Base-by-base conservation (phyloP, 1,140 invertebrate species). In the Callitettix versicolor region DNA sequence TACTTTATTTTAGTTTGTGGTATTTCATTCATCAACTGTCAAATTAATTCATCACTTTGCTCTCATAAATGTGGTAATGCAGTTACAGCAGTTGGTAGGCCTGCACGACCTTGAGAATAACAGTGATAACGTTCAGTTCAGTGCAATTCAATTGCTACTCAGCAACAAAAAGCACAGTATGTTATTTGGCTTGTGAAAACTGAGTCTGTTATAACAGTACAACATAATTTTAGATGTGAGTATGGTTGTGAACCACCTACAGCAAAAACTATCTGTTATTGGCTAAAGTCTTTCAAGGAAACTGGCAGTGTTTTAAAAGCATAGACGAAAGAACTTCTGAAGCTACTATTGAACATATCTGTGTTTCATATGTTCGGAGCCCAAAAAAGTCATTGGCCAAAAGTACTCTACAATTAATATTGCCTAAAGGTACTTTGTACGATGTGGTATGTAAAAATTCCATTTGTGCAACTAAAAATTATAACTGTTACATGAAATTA, bases 181-280 rank as follows among this genome's bases (percentile, higher is more conserved):
- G 42, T 44, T 12, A 44, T 44, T 18, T 44, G 42, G 42, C 42
- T 44, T 4, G 42, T 44, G 42, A 7, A 44, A 44, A 44, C 42
- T 22, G 18, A 44, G 14, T 41, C 42, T 44, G 22, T 44, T 21
- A 22, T 44, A 22, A 44, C 42, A 44, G 42, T 44, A 11, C 42
- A 20, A 44, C 3, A 18, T 22, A 44, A 20, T 22, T 44, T 18
- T 20, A 44, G 42, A 21, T 18, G 20, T 44, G 9, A 18, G 15
- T 44, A 44, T 22, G n/a, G n/a, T n/a, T n/a, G 18, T 20, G 14
- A 44, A 44, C 17, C 42, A 44, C 42, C 20, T 17, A 44, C 42
- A 44, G 9, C 42, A 44, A 44, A 44, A 44, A 44, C 18, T 44
- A 12, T 17, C 14, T 12, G 42, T 12, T 17, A 44, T 44, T 20